Evolutionary conservation across 2,888 invertebrate genomes (phyloP).

Genomic region (Coelogynopora nodosa): DNA sequence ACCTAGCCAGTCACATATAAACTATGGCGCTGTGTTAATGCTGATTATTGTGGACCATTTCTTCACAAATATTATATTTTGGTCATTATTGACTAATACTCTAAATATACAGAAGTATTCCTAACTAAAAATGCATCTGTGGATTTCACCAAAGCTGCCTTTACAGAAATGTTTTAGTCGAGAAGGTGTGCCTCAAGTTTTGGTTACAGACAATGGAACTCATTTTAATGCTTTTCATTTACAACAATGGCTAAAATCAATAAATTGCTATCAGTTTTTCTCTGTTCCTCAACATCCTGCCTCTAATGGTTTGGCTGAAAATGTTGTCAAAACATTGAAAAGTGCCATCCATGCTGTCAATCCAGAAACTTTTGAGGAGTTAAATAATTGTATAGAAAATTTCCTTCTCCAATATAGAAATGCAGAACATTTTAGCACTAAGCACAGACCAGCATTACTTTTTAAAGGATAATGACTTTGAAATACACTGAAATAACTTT

Average conservation of each 20-base stretch:
- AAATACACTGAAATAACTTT: background rate
- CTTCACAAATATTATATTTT: background rate
- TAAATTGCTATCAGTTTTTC: background rate
- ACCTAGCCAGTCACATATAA: too few relatives aligned
- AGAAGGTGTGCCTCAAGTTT: background rate
- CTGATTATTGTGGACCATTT: slow-evolving; percentile 31
- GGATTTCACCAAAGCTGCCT: background rate
- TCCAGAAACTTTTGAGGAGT: background rate
- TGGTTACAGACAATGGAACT: background rate
- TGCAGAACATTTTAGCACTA: background rate
- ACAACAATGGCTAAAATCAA: background rate
- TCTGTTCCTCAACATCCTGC: background rate
- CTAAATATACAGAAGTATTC: slow-evolving; percentile 9
- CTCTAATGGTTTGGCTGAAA: slow-evolving; percentile 10
- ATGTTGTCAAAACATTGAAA: slow-evolving; percentile 1
- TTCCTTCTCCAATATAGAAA: background rate
- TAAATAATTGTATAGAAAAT: background rate
- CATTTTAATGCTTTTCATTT: background rate
- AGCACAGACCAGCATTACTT: background rate
- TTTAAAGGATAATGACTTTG: background rate
- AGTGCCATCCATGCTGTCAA: background rate
- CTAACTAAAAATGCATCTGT: background rate
- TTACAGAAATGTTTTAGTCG: background rate
- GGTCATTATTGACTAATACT: background rate
- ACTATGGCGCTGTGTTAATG: too few relatives aligned